phyloP scores from a whole-genome alignment of 2,888 invertebrate genomes.

The Protonemura montana region DNA sequence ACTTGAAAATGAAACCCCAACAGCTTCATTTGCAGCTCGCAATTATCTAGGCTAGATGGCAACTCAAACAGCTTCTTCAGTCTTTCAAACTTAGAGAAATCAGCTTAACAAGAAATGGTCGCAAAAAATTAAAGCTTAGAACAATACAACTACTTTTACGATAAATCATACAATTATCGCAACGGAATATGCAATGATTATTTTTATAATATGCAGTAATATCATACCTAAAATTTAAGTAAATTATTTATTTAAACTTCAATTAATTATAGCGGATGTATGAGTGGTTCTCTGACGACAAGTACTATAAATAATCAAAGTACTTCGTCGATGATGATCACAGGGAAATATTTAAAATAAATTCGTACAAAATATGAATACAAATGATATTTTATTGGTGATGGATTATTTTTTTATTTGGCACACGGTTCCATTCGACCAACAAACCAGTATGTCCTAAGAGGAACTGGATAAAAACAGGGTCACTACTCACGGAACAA shows the following conservation, averaged over 20 bases:
- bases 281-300: not conserved
- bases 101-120: not conserved
- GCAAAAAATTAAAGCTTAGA: not conserved
- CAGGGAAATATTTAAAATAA: not conserved
- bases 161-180: not conserved
- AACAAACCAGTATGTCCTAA: not conserved
- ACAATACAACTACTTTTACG: not conserved
- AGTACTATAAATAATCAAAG: not conserved
- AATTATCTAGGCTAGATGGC: not conserved
- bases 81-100: not conserved
- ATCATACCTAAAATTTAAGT: not conserved
- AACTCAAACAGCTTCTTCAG: not conserved
- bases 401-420: not conserved
- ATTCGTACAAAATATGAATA: not conserved
- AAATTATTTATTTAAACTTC: not conserved
- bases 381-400: not conserved
- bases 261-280: not conserved
- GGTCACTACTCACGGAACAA: not conserved
- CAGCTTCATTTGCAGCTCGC: not conserved
- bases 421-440: not conserved
- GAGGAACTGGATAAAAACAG: not conserved
- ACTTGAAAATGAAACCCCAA: not conserved
- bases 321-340: not conserved
- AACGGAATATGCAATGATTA: slow-evolving; percentile 7
- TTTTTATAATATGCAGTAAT: not conserved